These are phyloP conservation scores for Eupleurogrammus muticus DNA, from an alignment of 2,797 vertebrate species.

Conservation along the genomic window DNA sequence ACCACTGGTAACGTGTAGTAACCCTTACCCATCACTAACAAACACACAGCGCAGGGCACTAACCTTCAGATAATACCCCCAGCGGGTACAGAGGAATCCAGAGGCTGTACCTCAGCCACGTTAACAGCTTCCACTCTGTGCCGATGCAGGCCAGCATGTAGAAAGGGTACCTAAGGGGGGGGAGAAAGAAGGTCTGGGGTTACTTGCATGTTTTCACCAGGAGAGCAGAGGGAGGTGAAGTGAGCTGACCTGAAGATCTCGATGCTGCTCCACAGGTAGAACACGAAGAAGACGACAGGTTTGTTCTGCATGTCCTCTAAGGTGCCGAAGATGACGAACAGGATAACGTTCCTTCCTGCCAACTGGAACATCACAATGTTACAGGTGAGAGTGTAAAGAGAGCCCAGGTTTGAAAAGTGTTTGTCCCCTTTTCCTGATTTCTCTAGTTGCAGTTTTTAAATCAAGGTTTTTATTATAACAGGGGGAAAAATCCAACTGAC, in stretches of 20 bases:
- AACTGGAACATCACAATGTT: constrained; percentile 72
- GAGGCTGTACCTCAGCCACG: constrained; percentile 91
- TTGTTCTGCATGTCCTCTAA: constrained; percentile 94
- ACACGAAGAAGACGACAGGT: constrained; percentile 92
- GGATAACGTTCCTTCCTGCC: constrained; percentile 90
- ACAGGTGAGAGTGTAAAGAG: background rate
- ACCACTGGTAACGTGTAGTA: background rate
- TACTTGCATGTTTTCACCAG: background rate
- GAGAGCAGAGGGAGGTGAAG: background rate
- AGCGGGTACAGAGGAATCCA: constrained; percentile 95
- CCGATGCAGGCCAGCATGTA: constrained; percentile 92
- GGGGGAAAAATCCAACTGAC: too few species aligned
- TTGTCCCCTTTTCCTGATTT: too few species aligned
- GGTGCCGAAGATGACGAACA: constrained; percentile 92
- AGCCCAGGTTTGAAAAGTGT: background rate
- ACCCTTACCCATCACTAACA: background rate
- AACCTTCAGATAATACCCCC: constrained; percentile 92
- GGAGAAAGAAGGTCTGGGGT: background rate
- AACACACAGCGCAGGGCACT: background rate
- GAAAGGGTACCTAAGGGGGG: constrained; percentile 88
- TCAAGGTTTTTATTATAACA: too few species aligned
- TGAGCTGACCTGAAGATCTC: constrained; percentile 91
- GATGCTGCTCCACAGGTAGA: constrained; percentile 91
- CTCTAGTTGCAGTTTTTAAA: too few species aligned
- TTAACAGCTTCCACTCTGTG: constrained; percentile 91